Evolutionary conservation across 1,140 invertebrate genomes (phyloP), one percentile per base, ranked within the genome.

Genomic region (Drosophila pseudoananassae): DNA sequence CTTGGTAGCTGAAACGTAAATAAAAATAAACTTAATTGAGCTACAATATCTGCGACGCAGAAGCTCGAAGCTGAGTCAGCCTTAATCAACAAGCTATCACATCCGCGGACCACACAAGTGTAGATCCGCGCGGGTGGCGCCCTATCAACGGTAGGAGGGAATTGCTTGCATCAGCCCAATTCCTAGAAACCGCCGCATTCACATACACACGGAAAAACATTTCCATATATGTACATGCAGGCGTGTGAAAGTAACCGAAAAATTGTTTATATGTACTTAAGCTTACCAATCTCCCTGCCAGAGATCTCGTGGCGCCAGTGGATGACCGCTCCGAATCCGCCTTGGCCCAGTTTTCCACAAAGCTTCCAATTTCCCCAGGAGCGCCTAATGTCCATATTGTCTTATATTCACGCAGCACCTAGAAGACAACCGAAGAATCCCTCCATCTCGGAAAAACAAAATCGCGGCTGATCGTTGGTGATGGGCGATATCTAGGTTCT

Each of bases 311-410:
- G 63, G n/a, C 15, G 66, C 82, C 88, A 90, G 12, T 74, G 65
- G 6, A 49, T n/a, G 9, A 90, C 88, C 40, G 76, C 63, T 4
- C 88, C 88, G 12, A 90, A 90, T 8, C 83, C 88, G 4, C 88
- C 88, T 43, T 77, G 51, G 7, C 88, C 88, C 1, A 90, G 33
- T 17, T 57, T 27, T 7, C 59, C 51, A 4, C 51, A 38, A 4
- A 53, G 9, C 15, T 58, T 17, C 87, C 87, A 90, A 12, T 76
- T 38, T 0, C 66, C 66, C 5, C 10, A 31, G 33, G 40, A 56
- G 8, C 10, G 0, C 27, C 53, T 61, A 6, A 1, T 14, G 14
- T 43, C 40, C 14, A 12, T 27, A 9, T 27, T 33, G 3, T 9
- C n/a, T 17, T 66, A 17, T 7, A 43, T 50, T 20, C 40, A 25